A percentile compares a stretch with the other conserved stretches of the same genome.
These are phyloP conservation scores for Zonitis immaculata DNA, from an alignment of 2,888 invertebrate genomes.

Conservation along the genomic window DNA sequence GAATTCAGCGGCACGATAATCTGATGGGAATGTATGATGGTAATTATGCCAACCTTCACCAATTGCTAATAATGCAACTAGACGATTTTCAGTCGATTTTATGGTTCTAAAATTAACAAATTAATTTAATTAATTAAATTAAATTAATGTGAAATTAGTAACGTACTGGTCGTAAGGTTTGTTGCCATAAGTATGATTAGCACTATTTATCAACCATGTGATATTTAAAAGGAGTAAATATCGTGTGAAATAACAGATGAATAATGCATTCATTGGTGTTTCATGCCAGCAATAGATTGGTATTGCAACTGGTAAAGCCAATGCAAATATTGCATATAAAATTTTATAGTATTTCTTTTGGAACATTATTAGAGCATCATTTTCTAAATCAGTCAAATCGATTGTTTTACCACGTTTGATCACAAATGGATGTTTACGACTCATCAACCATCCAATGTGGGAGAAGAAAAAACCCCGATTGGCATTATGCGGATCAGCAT, in stretches of 20 bases:
- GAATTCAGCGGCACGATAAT: constrained; percentile 57
- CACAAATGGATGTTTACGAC: constrained; percentile 72
- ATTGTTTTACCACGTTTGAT: constrained; percentile 60
- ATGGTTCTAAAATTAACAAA: constrained; percentile 53
- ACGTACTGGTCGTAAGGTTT: constrained; percentile 71
- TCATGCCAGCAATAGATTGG: constrained; percentile 70
- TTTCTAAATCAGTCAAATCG: constrained; percentile 70
- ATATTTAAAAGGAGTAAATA: constrained; percentile 63
- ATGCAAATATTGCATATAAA: constrained; percentile 56
- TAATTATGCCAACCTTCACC: constrained; percentile 76
- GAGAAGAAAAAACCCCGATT: constrained; percentile 81
- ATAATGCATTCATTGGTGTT: constrained; percentile 55
- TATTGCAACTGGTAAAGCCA: constrained; percentile 59
- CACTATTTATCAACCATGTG: constrained; percentile 80
- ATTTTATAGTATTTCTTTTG: constrained; percentile 67
- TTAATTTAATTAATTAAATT: neutral
- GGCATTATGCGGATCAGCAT: constrained; percentile 77
- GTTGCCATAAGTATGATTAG: constrained; percentile 73
- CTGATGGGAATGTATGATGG: constrained; percentile 71
- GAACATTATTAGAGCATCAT: constrained; percentile 67
- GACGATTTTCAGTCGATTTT: constrained; percentile 59
- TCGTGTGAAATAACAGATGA: constrained; percentile 58
- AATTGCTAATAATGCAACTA: constrained; percentile 57
- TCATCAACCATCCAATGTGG: constrained; percentile 83
- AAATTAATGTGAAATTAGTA: neutral